These are phyloP conservation scores for Callipepla californica DNA, from an alignment of 2,113 vertebrate species.

Conservation along the genomic window DNA sequence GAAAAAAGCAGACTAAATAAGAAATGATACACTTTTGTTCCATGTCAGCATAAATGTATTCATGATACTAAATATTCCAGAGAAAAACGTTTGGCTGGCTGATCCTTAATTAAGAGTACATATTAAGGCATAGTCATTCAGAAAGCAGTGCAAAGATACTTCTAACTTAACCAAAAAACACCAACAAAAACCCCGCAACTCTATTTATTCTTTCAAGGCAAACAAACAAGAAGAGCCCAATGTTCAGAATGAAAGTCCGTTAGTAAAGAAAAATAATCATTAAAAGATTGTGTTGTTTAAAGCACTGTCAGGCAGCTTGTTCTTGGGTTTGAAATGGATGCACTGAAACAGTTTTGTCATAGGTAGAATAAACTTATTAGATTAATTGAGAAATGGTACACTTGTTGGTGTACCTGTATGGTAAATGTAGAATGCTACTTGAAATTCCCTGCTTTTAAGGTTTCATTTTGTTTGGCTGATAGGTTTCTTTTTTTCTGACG, in stretches of 20 bases:
- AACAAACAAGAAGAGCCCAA: constrained; percentile 23
- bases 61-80: neutral
- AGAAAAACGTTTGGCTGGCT: neutral
- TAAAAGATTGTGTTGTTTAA: neutral
- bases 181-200: neutral
- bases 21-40: neutral
- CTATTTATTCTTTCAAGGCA: neutral
- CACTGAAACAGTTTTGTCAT: neutral
- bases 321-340: neutral
- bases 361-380: neutral
- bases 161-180: neutral
- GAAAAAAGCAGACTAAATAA: neutral
- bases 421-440: neutral
- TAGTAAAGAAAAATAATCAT: neutral
- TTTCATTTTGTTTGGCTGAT: neutral
- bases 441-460: neutral
- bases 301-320: neutral
- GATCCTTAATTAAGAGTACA: neutral
- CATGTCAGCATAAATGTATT: neutral
- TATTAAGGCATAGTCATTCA: neutral
- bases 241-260: neutral
- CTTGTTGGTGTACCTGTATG: neutral
- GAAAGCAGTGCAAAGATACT: neutral
- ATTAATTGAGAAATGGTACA: neutral
- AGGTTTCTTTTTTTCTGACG: neutral